Conservation (phyloP, 2,888 invertebrate species). For the Nephrotoma appendiculata region DNA sequence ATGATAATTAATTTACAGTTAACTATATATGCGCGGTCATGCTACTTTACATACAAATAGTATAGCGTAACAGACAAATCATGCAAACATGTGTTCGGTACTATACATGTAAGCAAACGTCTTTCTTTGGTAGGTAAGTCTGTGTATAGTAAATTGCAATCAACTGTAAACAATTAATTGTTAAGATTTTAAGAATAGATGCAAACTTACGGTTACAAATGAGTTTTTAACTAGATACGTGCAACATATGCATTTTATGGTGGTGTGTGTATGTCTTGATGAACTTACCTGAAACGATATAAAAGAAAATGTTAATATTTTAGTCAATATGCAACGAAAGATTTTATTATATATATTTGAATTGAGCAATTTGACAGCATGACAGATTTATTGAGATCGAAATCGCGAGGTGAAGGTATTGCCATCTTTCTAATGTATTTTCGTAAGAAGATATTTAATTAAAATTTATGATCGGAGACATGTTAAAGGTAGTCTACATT, state of each 20-base stretch:
- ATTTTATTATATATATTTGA: no score
- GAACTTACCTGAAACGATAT: not conserved
- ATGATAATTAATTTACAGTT: not conserved
- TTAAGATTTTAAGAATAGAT: not conserved
- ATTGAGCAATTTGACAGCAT: no score
- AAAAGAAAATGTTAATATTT: not conserved
- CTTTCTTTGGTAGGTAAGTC: not conserved
- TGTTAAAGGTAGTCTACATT: no score
- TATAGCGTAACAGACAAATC: not conserved
- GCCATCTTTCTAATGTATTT: no score
- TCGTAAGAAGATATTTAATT: no score
- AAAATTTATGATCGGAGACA: no score
- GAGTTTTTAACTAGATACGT: not conserved
- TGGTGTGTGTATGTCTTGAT: not conserved
- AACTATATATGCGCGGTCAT: not conserved
- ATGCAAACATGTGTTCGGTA: not conserved
- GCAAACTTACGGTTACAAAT: not conserved
- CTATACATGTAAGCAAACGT: not conserved
- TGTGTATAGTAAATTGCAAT: not conserved
- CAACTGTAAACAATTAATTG: not conserved
- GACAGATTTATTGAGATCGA: no score
- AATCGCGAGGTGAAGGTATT: no score
- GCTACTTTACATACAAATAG: not conserved
- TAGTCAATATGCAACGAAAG: no score
- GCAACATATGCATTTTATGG: not conserved